Conservation (phyloP, 2,797 vertebrate species). For the Myripristis jacobus region DNA sequence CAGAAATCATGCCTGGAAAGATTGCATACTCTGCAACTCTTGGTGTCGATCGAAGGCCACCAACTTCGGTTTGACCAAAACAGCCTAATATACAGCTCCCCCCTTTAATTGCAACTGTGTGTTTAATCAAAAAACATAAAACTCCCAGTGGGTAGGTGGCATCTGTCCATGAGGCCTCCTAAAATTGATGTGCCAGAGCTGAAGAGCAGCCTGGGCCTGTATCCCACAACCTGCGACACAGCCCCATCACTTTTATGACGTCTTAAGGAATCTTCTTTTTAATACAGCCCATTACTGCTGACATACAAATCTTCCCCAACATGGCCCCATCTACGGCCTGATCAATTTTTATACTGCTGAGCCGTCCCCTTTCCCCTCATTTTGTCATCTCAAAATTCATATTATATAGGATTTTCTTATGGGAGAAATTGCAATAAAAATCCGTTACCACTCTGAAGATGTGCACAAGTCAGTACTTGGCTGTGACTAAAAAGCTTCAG, state of each 20-base stretch:
- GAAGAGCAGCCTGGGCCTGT: constrained; percentile 57
- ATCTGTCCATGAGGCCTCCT: constrained; percentile 76
- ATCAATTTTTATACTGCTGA: constrained; percentile 99
- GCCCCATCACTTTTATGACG: constrained; percentile 87
- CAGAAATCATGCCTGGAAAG: constrained; percentile 62
- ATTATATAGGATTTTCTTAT: constrained; percentile 95
- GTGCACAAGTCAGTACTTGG: constrained; percentile 87
- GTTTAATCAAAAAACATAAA: constrained; percentile 86
- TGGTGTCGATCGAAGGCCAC: constrained; percentile 61
- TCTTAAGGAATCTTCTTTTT: constrained; percentile 98
- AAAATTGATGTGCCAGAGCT: constrained; percentile 82
- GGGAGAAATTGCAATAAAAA: constrained; percentile 97
- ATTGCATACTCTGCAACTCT: constrained; percentile 70
- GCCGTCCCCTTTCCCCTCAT: constrained; percentile 92
- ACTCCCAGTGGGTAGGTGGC: constrained; percentile 77
- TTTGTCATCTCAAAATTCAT: constrained; percentile 99
- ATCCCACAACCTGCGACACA: constrained; percentile 67
- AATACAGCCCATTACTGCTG: constrained; percentile 99
- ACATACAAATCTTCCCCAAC: constrained; percentile 99
- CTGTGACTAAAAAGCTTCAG: constrained; percentile 91
- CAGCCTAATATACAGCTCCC: constrained; percentile 81
- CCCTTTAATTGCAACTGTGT: constrained; percentile 80
- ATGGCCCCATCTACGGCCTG: constrained; percentile 94
- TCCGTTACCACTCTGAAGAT: constrained; percentile 88
- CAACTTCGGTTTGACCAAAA: constrained; percentile 65